Base-by-base conservation (phyloP, 2,113 vertebrate genomes). In the Aramus guarauna region DNA sequence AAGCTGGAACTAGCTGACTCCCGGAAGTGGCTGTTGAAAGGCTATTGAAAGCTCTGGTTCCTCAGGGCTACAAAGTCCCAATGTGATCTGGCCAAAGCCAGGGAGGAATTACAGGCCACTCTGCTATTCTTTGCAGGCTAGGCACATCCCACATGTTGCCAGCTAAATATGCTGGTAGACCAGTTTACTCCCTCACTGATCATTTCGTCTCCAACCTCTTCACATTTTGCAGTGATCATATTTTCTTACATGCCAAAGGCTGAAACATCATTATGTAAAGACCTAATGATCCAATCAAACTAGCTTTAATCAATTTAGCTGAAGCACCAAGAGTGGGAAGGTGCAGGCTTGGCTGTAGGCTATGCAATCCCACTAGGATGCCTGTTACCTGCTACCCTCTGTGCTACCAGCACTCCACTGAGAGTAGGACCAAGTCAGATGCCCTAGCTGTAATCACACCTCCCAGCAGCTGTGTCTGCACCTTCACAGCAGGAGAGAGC, bases 321-420 rank as follows among this genome's bases (percentile, higher is more conserved):
- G 16, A 53, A 32, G 45, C 29, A 52, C 24, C 53, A 23, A 6
- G 34, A 72, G 27, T 15, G 19, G 52, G 67, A 67, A 73, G 81
- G 23, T 21, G 55, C 43, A 74, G 74, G 20, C 39, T 55, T 73
- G 45, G 14, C 29, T 75, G 43, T 6, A 48, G 74, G 62, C 74
- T 92, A 5, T 41, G 9, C 23, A 41, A 30, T n/a, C 52, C 52
- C 32, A 72, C 20, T 41, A 64, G 71, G 32, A 56, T 1, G 2
- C 41, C 34, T 27, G n/a, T n/a, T n/a, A n/a, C n/a, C 74, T 26
- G 39, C 48, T 55, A 72, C 50, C 58, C 52, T 45, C 39, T 22
- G 58, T 0, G 4, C 58, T 22, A 3, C 21, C 43, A 12, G 3
- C 9, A 0, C 50, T 18, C 23, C 36, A 0, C 11, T 4, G n/a